Evolutionary conservation across 2,797 vertebrate genomes (phyloP).

Genomic region (Hyperoplus immaculatus): DNA sequence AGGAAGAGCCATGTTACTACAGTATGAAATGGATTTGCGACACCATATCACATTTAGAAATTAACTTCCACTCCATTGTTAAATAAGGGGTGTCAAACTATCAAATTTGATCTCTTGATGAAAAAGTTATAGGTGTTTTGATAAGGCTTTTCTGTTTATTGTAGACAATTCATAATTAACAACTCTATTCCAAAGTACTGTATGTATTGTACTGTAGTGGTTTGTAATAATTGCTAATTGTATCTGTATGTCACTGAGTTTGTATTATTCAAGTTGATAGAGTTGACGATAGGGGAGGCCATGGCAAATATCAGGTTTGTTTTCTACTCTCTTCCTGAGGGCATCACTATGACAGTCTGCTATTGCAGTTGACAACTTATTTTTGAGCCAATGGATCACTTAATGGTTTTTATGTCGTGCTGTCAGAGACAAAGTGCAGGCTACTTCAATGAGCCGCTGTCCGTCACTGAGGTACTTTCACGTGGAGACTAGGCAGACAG

Average conservation of each 20-base stretch:
- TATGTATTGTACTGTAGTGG: not conserved
- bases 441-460: constrained; percentile 15
- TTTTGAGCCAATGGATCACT: constrained; percentile 24
- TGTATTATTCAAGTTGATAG: constrained; percentile 6
- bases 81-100: not conserved
- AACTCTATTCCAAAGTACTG: not conserved
- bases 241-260: not conserved
- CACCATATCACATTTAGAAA: not conserved
- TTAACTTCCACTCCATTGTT: not conserved
- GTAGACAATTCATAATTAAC: not conserved
- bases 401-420: constrained; percentile 25
- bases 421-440: constrained; percentile 33
- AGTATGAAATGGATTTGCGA: not conserved
- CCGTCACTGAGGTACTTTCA: constrained; percentile 13
- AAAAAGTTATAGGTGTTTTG: not conserved
- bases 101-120: not conserved
- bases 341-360: not conserved
- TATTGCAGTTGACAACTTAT: constrained; percentile 32
- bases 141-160: not conserved
- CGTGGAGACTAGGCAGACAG: constrained; percentile 8
- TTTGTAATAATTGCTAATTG: not conserved
- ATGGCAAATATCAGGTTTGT: not conserved
- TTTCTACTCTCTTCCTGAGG: constrained; percentile 10
- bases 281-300: not conserved
- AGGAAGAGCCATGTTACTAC: not conserved